Conservation (phyloP, 2,797 vertebrate genomes). For the Pipistrellus kuhlii region DNA sequence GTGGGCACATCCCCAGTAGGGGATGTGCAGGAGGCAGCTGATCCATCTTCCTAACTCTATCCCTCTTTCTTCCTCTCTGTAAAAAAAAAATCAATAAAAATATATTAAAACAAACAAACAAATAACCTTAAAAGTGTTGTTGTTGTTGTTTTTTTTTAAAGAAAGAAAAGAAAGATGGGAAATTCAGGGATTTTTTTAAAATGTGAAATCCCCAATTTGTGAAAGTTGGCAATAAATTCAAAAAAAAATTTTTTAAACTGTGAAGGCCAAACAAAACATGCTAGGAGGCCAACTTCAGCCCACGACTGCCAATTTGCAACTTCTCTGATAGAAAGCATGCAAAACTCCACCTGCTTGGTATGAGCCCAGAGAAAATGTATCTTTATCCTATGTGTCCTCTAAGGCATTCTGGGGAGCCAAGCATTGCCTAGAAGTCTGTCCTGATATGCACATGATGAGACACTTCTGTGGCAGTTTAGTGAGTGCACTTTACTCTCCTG, state of each 20-base stretch:
- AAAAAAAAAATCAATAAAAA: too few relatives aligned
- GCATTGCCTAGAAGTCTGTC: not conserved
- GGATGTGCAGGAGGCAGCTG: too few relatives aligned
- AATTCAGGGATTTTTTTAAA: not conserved
- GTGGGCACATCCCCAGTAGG: too few relatives aligned
- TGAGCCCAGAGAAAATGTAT: not conserved
- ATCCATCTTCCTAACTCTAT: too few relatives aligned
- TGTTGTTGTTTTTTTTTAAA: not conserved
- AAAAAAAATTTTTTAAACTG: not conserved
- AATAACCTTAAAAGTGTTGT: too few relatives aligned
- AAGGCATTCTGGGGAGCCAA: not conserved
- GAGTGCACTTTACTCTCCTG: not conserved
- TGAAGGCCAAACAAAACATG: not conserved
- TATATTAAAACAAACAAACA: too few relatives aligned
- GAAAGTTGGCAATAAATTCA: not conserved
- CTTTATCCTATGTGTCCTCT: not conserved
- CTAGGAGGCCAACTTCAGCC: not conserved
- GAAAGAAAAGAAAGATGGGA: constrained; percentile 54
- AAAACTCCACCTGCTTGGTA: not conserved
- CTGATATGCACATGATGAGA: accelerated
- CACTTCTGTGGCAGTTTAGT: not conserved
- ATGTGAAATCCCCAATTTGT: constrained; percentile 57
- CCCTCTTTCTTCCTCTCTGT: too few relatives aligned
- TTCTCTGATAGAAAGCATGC: not conserved
- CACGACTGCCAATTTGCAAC: not conserved